Evolutionary conservation across 2,888 invertebrate genomes (phyloP), one percentile per base, ranked within the genome.

Genomic region (Atherix ibis): DNA sequence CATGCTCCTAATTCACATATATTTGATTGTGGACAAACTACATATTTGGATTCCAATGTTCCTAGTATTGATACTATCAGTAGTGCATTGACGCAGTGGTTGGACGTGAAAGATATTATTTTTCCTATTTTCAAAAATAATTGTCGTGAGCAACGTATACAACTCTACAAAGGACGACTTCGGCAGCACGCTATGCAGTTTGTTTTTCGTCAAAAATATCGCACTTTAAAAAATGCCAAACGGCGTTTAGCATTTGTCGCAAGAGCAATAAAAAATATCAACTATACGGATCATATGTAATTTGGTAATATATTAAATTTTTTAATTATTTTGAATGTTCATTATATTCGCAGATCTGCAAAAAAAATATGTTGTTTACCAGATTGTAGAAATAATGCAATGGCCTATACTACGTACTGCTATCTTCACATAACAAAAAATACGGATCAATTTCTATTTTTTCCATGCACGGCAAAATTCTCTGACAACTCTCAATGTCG

Each of bases 381-480:
- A 18, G 46, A 42, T 27, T 62, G 62, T 39, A 44, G 42, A 32
- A 48, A 51, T 34, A 47, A 48, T n/a, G 52, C 57, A 3, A 40
- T 62, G 5, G 56, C 53, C 37, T 49, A 59, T 48, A 76, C 83
- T 1, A 74, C 81, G 39, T 79, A 87, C 54, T 92, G 91, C 57
- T 67, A 78, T 25, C 62, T 73, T 40, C 92, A 92, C 64, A 82
- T 91, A 46, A 82, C 85, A 63, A 68, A 75, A 41, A 85, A 87
- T 55, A 70, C 76, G 8, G 83, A 85, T 48, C 91, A 92, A 62
- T 70, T 79, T 45, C 62, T 87, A 42, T 84, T 79, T 59, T 73
- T 74, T 52, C 76, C 78, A 47, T 84, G 83, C 58, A 80, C 81
- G 40, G 81, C 80, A 40, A 80, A 81, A 57, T 78, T 77, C 56